Evolutionary conservation across 2,113 vertebrate species (phyloP).

Genomic region (Falcunculus frontatus): DNA sequence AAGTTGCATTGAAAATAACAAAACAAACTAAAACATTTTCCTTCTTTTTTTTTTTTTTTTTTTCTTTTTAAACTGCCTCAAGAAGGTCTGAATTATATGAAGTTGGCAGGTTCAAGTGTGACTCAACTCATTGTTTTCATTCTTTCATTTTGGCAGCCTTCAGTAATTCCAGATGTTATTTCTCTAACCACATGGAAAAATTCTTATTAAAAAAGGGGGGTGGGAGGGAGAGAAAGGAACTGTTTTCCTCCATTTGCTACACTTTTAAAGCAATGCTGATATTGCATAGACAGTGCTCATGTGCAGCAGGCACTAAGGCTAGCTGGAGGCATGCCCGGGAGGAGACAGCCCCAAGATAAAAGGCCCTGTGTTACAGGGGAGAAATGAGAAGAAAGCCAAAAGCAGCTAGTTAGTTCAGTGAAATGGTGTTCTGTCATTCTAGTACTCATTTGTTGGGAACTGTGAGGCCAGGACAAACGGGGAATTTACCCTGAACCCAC

Average conservation of each 20-base stretch:
- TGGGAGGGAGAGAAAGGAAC: not conserved
- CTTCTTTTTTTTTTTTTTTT: not conserved
- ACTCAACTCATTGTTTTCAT: constrained; percentile 66
- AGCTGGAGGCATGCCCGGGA: constrained; percentile 49
- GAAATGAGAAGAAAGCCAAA: constrained; percentile 30
- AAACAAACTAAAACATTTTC: not conserved
- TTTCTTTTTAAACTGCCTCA: not conserved
- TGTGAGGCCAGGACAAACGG: not conserved
- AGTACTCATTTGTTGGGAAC: not conserved
- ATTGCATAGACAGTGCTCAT: not conserved
- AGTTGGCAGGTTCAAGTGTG: constrained; percentile 50
- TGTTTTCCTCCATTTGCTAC: constrained; percentile 11
- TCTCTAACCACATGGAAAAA: constrained; percentile 55
- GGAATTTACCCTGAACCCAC: not conserved
- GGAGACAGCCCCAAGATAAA: constrained; percentile 39
- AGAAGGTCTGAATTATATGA: constrained; percentile 35
- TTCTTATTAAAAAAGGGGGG: not conserved
- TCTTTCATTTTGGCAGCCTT: constrained; percentile 50
- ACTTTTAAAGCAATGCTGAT: constrained; percentile 10
- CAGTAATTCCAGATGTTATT: constrained; percentile 61
- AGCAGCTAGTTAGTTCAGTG: constrained; percentile 11
- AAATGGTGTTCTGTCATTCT: constrained; percentile 38
- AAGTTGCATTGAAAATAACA: not conserved
- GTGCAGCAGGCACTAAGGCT: constrained; percentile 1
- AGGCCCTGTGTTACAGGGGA: constrained; percentile 3